Evolutionary conservation across 2,888 invertebrate species (phyloP), one percentile per base, ranked within the genome.

Genomic region (Phyllotreta striolata): DNA sequence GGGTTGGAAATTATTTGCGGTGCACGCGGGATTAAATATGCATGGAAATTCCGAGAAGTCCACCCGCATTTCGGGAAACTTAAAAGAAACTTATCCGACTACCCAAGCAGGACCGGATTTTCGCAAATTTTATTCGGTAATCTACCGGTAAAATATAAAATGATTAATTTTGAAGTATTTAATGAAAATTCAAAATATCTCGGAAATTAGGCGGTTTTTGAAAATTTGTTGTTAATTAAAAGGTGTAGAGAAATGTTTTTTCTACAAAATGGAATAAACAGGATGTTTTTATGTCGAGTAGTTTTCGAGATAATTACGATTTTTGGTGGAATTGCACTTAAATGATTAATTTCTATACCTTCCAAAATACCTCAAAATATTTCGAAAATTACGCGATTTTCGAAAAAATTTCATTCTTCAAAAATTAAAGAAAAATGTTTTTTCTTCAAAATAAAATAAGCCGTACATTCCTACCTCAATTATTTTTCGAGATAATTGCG

Each of bases 41-140:
- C 52, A 52, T 52, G 13, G 52, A 52, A 10, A 10, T 7, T 52
- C 13, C 35, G 13, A 52, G 52, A 52, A 52, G 52, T 12, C 39
- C 52, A 52, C 38, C 52, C 52, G 39, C 52, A 52, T 52, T 39
- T 52, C 38, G 12, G 52, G 37, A 52, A 39, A 6, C 38, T 52
- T 52, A 52, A 52, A 52, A 52, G 51, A 52, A 52, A 39, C 13
- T 49, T 37, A 24, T 3, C 24, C 24, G 24, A 49, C 49, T 49
- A 12, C 35, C 47, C 1, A 35, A 49, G 1, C 10, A 8, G 35
- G n/a, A 49, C 41, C 10, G 41, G 6, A 8, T 39, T 39, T 39
- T 39, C 8, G 39, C 39, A 8, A n/a, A n/a, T n/a, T n/a, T n/a
- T n/a, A n/a, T n/a, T n/a, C n/a, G n/a, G n/a, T n/a, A n/a, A n/a